Evolutionary conservation across 2,888 invertebrate genomes (phyloP).

Genomic region (Eupithecia pulchellata): DNA sequence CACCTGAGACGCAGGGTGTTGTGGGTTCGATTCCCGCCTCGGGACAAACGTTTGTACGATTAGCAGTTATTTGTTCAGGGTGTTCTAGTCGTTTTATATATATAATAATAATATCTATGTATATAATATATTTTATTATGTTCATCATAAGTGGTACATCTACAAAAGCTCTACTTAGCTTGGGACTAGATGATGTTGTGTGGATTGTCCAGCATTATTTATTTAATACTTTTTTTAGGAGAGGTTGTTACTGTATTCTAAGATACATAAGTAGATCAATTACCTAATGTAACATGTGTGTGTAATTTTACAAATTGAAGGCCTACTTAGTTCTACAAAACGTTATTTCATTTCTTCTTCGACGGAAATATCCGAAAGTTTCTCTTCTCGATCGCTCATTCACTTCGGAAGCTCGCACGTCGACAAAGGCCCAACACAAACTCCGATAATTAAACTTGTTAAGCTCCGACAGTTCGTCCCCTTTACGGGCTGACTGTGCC

Average conservation of each 20-base stretch:
- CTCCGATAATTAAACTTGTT: conserved; percentile 59
- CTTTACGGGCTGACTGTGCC: conserved; percentile 49
- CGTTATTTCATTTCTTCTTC: background rate
- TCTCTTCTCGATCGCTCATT: conserved; percentile 21
- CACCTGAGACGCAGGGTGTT: no score
- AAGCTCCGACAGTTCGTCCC: conserved; percentile 48
- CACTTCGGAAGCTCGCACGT: conserved; percentile 18
- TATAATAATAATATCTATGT: no score
- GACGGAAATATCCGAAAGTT: conserved; percentile 1
- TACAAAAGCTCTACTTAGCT: no score
- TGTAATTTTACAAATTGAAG: background rate
- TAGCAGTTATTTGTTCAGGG: no score
- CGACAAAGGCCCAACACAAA: conserved; percentile 39
- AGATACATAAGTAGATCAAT: background rate
- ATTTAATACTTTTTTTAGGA: background rate
- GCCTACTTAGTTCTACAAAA: background rate
- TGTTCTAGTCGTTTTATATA: no score
- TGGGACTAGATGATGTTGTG: no score
- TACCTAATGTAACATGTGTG: background rate
- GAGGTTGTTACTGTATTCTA: background rate
- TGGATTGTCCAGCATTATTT: no score
- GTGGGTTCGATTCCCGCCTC: no score
- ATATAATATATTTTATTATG: no score
- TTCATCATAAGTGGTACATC: no score
- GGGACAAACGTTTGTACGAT: no score